A percentile compares a stretch with the other conserved stretches of the same genome.
Evolutionary conservation across 2,888 invertebrate species (phyloP).

Genomic region (Lucinisca nassula): DNA sequence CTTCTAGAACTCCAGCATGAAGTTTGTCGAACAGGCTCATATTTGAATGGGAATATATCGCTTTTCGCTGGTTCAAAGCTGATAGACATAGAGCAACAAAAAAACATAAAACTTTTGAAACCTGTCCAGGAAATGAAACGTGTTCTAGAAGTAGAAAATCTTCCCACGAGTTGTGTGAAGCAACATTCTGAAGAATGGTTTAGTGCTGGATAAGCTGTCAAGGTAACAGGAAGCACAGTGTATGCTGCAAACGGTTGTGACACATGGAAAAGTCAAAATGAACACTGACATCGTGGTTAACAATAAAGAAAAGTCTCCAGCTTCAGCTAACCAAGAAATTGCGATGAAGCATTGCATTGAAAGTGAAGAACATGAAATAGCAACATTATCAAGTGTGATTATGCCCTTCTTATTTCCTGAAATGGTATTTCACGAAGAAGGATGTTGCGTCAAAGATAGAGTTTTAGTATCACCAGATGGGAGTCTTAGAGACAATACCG

Average conservation of each 20-base stretch:
- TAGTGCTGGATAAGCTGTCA: neutral
- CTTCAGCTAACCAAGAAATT: neutral
- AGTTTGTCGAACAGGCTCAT: slow-evolving; percentile 8
- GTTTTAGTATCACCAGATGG: slow-evolving; percentile 31
- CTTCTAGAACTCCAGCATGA: neutral
- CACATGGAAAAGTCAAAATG: neutral
- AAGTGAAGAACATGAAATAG: slow-evolving; percentile 32
- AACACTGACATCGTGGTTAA: slow-evolving; percentile 27
- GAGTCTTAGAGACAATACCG: neutral
- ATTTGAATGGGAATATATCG: neutral
- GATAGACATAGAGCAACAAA: neutral
- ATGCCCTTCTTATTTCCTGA: slow-evolving; percentile 33
- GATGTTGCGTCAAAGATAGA: slow-evolving; percentile 3
- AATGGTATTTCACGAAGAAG: slow-evolving; percentile 28
- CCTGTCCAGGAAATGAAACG: neutral
- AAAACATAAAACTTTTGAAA: neutral
- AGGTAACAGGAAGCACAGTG: slow-evolving; percentile 33
- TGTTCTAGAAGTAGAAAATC: neutral
- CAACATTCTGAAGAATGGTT: slow-evolving; percentile 17
- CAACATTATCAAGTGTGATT: slow-evolving; percentile 29
- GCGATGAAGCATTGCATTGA: slow-evolving; percentile 31
- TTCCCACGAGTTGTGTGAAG: slow-evolving; percentile 2
- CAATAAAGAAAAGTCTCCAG: neutral
- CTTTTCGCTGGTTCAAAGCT: neutral
- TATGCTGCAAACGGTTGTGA: slow-evolving; percentile 36